Base-by-base conservation (phyloP, 2,888 invertebrate genomes). In the Crocallis elinguaria region DNA sequence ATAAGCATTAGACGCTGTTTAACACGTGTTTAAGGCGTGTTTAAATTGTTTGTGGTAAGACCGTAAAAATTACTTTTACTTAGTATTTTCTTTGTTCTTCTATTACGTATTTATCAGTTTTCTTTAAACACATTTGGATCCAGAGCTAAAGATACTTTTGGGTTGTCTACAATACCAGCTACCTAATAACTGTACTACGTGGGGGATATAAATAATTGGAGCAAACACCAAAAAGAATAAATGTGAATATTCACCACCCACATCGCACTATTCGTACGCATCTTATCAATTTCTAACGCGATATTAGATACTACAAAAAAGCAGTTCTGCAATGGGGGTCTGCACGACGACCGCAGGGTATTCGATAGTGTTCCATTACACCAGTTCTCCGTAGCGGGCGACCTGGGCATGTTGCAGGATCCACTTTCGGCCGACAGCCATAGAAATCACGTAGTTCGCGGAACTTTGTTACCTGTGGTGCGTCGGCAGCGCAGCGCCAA, bases 401-500 rank as follows among this genome's bases (percentile, higher is more conserved):
- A 53, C 11, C 38, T 33, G 49, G 27, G 43, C 64, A 77, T 80
- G 74, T 73, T 71, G 70, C 71, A 72, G 79, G 82, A 82, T 84
- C 83, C 81, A 85, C 84, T 88, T 89, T 88, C 83, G 84, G 87
- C 81, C 81, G 87, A 82, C 83, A 81, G 79, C 87, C 88, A 84
- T 88, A 88, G 90, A 88, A 89, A 90, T 88, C 88, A 86, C 84
- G 85, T 82, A 86, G 88, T 90, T 91, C 91, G 91, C 90, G 84
- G 91, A 91, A 91, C 90, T 90, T 85, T 80, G 89, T 88, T 92
- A 91, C 92, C 90, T 89, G 90, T 86, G 88, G 82, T 86, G 86
- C 82, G 85, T 64, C 74, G 73, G 84, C 83, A 81, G 79, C 86
- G 84, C 85, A 83, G 82, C 88, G 84, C 88, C 88, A 92, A 92